A percentile compares a stretch with the other conserved stretches of the same genome.
Conservation (phyloP, 1,140 invertebrate species). For the Lethocerus indicus region DNA sequence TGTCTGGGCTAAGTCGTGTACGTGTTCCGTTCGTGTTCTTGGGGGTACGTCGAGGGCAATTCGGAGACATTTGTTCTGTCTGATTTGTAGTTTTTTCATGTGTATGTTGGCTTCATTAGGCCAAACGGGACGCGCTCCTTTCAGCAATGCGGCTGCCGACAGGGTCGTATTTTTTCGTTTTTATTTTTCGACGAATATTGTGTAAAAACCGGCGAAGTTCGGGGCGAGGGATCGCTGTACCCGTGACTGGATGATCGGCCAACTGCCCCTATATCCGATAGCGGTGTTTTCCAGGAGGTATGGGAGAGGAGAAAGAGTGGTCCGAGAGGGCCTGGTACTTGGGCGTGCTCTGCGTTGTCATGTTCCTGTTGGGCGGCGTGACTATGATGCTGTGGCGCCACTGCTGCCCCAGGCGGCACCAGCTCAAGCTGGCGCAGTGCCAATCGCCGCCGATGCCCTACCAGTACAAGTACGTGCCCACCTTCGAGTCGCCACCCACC, state of each 20-base stretch:
- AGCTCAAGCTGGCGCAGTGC: conserved; percentile 13
- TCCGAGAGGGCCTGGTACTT: background rate
- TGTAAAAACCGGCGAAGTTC: background rate
- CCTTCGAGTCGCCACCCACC: conserved; percentile 12
- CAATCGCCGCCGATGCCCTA: conserved; percentile 17
- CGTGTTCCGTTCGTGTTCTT: no score
- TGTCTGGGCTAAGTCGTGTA: no score
- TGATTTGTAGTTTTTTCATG: no score
- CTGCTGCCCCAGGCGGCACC: conserved; percentile 1
- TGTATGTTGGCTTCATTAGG: no score
- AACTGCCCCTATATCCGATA: background rate
- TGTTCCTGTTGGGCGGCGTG: background rate
- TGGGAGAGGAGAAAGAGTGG: background rate
- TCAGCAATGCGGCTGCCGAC: no score
- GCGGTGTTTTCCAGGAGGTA: background rate
- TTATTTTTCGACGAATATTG: background rate
- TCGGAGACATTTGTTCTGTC: no score
- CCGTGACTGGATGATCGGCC: background rate
- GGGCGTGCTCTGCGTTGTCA: conserved; percentile 1
- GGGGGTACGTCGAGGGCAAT: no score
- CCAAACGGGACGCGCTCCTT: no score
- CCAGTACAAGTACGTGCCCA: conserved; percentile 18
- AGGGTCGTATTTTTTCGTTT: no score
- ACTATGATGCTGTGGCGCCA: background rate
- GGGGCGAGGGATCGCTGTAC: background rate